A percentile compares a stretch with the other conserved stretches of the same genome.
Conservation (phyloP, 2,113 vertebrate genomes). For the Sylvietta virens region DNA sequence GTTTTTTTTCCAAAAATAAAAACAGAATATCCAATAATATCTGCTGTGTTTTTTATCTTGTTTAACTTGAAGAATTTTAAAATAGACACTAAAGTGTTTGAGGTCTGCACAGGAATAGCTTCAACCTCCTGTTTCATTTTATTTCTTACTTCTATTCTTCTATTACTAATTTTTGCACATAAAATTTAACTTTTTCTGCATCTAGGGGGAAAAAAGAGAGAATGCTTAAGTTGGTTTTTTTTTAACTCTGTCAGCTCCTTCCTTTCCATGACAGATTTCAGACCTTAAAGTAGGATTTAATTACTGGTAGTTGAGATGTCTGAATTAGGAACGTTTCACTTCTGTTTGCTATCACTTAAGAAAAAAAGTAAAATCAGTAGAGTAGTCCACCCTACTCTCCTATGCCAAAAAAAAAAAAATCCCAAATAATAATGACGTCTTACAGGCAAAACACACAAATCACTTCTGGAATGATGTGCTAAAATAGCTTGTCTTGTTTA, state of each 20-base stretch:
- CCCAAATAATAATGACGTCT: neutral
- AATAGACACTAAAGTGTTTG: neutral
- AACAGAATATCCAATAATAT: neutral
- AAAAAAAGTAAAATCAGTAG: neutral
- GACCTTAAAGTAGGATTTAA: neutral
- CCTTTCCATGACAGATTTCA: neutral
- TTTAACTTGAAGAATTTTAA: neutral
- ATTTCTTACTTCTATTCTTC: neutral
- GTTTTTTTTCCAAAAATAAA: neutral
- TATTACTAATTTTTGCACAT: neutral
- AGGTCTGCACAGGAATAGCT: rapidly evolving
- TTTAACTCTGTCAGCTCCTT: neutral
- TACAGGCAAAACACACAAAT: neutral
- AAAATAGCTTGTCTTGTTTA: neutral
- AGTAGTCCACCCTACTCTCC: neutral
- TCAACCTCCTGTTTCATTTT: neutral
- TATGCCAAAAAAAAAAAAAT: neutral
- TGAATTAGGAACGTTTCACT: neutral
- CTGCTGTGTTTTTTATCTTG: neutral
- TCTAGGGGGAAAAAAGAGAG: neutral
- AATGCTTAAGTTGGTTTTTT: neutral
- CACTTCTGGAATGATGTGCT: neutral
- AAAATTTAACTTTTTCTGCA: neutral
- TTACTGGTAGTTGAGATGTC: neutral
- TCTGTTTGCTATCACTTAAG: neutral